Base-by-base conservation (phyloP, 1,140 invertebrate species). In the Zaprionus gabonicus region DNA sequence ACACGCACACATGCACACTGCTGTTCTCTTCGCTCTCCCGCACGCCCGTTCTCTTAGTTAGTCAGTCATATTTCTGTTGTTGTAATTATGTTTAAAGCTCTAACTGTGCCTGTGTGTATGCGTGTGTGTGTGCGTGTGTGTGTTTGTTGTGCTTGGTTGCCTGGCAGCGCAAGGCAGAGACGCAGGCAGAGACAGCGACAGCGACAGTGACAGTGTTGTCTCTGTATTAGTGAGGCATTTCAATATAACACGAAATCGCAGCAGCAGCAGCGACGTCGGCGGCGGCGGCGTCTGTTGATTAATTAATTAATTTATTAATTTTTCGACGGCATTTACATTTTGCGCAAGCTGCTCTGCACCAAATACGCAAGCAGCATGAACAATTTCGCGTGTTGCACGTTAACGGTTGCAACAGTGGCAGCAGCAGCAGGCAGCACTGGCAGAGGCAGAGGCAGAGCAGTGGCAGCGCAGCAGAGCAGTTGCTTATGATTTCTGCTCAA, bases 251-350 rank as follows among this genome's bases (percentile, higher is more conserved):
- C 82, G 78, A 84, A 84, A 84, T 85, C 71, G 68, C 76, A 55
- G 80, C 65, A 6, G 28, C 13, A 41, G 38, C 38, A 6, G 5
- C 36, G 13, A 6, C n/a, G 6, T 1, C 38, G 7, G 41, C 41
- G 6, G 41, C 41, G 6, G n/a, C n/a, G 49, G 46, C 46, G 20
- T 51, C 28, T 69, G 75, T 64, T 79, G 75, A 79, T 86, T 86
- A 86, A 82, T 87, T 80, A 87, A 88, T 87, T 87, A 64, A 86
- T 87, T 86, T 74, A 86, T 86, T 88, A 88, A 86, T 73, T 73
- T 80, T 80, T 66, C 55, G 41, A 66, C 51, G 28, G 27, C 62
- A 74, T 74, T 69, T 70, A 69, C 44, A 60, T 77, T 79, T 80
- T 76, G 78, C 64, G 65, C 64, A 69, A 70, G 67, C 66, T 90